Percentiles rank a stretch among this genome's conserved stretches.
Evolutionary conservation across 2,113 vertebrate genomes (phyloP).

Genomic region (Plectropomus leopardus): DNA sequence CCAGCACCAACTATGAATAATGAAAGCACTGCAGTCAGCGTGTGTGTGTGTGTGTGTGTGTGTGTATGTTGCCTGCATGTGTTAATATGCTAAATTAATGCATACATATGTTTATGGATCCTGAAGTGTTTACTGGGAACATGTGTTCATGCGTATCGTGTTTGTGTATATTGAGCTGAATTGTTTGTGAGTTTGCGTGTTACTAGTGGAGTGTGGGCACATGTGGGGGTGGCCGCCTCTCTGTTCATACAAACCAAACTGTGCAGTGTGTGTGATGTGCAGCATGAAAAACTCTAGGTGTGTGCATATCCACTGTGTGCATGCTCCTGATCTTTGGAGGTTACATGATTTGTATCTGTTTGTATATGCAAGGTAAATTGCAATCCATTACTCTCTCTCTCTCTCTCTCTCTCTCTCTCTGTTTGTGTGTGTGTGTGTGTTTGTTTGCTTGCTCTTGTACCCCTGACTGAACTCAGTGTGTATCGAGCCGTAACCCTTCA

Average conservation of each 20-base stretch:
- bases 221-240: not conserved
- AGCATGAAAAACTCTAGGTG: conserved; percentile 3
- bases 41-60: conserved; percentile 1
- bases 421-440: conserved; percentile 13
- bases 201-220: conserved; percentile 11
- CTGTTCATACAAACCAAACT: conserved; percentile 23
- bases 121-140: conserved; percentile 15
- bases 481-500: conserved; percentile 35
- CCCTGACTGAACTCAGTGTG: conserved; percentile 38
- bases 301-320: not conserved
- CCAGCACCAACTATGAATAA: conserved; percentile 47
- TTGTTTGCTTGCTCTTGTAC: conserved; percentile 15
- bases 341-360: not conserved
- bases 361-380: not conserved
- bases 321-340: not conserved
- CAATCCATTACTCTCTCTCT: not conserved
- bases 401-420: no score
- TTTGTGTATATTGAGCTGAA: conserved; percentile 28
- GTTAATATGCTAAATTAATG: conserved; percentile 13
- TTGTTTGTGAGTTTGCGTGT: conserved; percentile 23
- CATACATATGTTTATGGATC: conserved; percentile 16
- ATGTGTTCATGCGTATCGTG: conserved; percentile 3
- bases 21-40: conserved; percentile 12
- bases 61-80: not conserved
- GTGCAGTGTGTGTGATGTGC: conserved; percentile 16